These are phyloP conservation scores for Synanthedon formicaeformis DNA, from an alignment of 2,888 invertebrate species.

Conservation along the genomic window DNA sequence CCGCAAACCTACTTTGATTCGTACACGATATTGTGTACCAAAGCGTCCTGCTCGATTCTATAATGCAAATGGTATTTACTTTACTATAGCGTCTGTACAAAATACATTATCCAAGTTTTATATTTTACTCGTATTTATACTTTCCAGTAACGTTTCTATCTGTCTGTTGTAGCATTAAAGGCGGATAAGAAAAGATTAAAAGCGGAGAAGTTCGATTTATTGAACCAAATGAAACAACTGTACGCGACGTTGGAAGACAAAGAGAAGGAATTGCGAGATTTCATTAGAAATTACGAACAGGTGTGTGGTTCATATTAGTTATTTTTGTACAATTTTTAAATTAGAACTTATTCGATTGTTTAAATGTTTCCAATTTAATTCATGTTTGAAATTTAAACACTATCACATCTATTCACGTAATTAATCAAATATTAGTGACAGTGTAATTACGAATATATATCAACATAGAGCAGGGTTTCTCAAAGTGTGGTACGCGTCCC, in stretches of 20 bases:
- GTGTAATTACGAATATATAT: too few species aligned
- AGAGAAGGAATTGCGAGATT: slow-evolving; percentile 92
- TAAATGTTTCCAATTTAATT: background rate
- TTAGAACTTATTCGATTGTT: background rate
- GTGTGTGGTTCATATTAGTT: slow-evolving; percentile 39
- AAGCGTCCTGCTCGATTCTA: background rate
- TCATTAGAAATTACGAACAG: slow-evolving; percentile 94
- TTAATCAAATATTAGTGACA: too few species aligned
- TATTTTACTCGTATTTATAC: background rate
- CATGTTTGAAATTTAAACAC: too few species aligned
- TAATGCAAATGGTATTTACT: background rate
- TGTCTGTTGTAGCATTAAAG: slow-evolving; percentile 77
- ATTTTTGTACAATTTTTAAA: background rate
- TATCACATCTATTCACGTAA: too few species aligned
- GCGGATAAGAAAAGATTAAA: slow-evolving; percentile 91
- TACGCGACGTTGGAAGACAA: slow-evolving; percentile 95
- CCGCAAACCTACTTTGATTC: background rate
- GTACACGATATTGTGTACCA: background rate
- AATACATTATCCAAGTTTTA: background rate
- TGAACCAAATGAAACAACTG: slow-evolving; percentile 94
- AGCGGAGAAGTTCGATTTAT: slow-evolving; percentile 92
- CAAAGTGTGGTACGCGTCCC: too few species aligned
- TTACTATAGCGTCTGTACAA: background rate
- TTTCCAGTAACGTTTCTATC: background rate
- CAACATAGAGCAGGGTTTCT: too few species aligned